Percentiles rank a stretch among this genome's conserved stretches.
These are phyloP conservation scores for Caenorhabditis remanei DNA, from an alignment of 1,140 invertebrate species.

Conservation along the genomic window DNA sequence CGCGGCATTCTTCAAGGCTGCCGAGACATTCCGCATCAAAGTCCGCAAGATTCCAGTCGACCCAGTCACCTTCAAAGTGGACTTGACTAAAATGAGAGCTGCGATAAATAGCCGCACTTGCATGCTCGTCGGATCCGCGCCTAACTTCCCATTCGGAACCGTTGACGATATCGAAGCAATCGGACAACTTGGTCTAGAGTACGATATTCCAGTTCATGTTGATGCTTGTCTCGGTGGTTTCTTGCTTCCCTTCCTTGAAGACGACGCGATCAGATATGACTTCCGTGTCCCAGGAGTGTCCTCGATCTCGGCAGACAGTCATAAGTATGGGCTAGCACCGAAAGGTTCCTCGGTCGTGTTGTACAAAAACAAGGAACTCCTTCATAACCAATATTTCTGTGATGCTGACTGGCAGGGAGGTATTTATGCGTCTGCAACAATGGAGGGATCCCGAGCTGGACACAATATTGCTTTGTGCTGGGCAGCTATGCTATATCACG, in stretches of 20 bases:
- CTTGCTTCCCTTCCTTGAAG: constrained; percentile 88
- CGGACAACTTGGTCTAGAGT: constrained; percentile 85
- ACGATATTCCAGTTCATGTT: constrained; percentile 94
- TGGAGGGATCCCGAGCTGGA: constrained; percentile 83
- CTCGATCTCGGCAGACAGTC: constrained; percentile 97
- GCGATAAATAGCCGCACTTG: constrained; percentile 91
- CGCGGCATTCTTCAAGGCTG: constrained; percentile 97
- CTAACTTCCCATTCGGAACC: constrained; percentile 96
- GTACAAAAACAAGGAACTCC: constrained; percentile 86
- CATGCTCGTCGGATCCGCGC: constrained; percentile 91
- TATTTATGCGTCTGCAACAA: constrained; percentile 96
- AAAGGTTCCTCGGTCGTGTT: constrained; percentile 95
- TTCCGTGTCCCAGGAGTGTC: constrained; percentile 92
- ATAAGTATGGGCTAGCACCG: constrained; percentile 94
- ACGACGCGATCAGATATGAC: constrained; percentile 90
- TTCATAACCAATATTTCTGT: constrained; percentile 90
- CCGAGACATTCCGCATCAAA: constrained; percentile 87
- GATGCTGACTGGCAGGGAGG: constrained; percentile 96
- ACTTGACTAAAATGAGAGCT: constrained; percentile 85
- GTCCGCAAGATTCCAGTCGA: constrained; percentile 86
- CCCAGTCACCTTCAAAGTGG: constrained; percentile 82
- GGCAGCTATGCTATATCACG: constrained; percentile 92
- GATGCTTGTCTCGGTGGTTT: constrained; percentile 95
- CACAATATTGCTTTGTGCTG: constrained; percentile 90
- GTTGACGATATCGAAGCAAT: constrained; percentile 92